A percentile compares a stretch with the other conserved stretches of the same genome.
Conservation (phyloP, 2,888 invertebrate species). For the Anodontia alba region DNA sequence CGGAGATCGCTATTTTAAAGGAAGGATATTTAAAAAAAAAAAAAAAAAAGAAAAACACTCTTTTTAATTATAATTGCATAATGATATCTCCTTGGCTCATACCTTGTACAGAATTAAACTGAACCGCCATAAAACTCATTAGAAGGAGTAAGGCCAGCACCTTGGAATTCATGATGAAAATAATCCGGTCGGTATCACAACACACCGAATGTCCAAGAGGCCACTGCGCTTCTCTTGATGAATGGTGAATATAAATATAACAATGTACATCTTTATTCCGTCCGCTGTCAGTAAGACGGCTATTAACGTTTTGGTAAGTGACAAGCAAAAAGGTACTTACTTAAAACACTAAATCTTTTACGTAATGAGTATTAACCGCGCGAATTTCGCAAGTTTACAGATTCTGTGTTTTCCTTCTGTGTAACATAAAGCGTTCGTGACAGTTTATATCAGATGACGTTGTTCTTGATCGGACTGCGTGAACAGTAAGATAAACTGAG, state of each 20-base stretch:
- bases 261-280: background rate
- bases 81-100: background rate
- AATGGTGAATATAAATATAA: background rate
- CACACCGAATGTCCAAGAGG: background rate
- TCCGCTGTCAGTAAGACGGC: background rate
- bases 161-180: constrained; percentile 42
- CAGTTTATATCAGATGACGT: no score
- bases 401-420: no score
- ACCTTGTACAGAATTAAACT: constrained; percentile 40
- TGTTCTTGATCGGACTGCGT: no score
- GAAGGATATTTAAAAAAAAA: no score
- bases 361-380: no score
- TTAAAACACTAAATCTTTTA: no score
- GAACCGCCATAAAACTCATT: constrained; percentile 42
- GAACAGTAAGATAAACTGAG: no score
- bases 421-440: no score
- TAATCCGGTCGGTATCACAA: background rate
- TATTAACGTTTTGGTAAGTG: background rate
- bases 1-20: no score
- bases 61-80: background rate
- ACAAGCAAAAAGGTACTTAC: no score
- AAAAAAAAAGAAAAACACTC: no score
- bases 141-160: constrained; percentile 28
- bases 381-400: no score
- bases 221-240: background rate